A percentile compares a stretch with the other conserved stretches of the same genome.
phyloP scores from a whole-genome alignment of 2,113 vertebrate genomes.

The Cryptotis parvus region DNA sequence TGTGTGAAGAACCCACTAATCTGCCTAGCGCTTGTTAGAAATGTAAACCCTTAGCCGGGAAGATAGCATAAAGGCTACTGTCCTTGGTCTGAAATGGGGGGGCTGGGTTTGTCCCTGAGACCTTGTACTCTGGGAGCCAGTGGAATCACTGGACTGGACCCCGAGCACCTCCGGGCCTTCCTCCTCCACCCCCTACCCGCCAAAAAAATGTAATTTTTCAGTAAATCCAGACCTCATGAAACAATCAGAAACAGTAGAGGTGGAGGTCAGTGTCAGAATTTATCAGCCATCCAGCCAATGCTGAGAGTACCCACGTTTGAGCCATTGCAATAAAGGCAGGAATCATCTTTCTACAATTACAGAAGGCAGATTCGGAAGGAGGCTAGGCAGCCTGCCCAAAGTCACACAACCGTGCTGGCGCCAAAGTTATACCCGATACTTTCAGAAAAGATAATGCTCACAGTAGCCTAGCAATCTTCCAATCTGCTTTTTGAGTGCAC shows the following conservation, averaged over 20 bases:
- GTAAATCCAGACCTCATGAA: neutral
- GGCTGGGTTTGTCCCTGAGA: no score
- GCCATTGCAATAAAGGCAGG: neutral
- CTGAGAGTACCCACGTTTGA: neutral
- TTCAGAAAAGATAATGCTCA: neutral
- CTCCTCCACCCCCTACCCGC: no score
- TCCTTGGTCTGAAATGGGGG: no score
- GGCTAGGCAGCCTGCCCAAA: neutral
- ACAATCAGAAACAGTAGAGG: neutral
- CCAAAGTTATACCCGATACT: neutral
- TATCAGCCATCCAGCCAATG: neutral
- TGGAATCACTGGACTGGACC: no score
- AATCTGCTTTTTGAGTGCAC: neutral
- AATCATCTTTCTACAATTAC: neutral
- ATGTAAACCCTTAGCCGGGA: neutral
- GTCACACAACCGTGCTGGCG: neutral
- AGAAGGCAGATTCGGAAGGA: slow-evolving; percentile 1
- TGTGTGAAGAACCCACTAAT: neutral
- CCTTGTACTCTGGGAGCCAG: no score
- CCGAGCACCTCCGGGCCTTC: no score
- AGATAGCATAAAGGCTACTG: no score
- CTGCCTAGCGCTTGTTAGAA: neutral
- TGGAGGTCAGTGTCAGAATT: neutral
- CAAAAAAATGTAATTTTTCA: neutral
- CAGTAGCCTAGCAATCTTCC: neutral